These are phyloP conservation scores for Leptosomus discolor DNA, from an alignment of 2,113 vertebrate genomes.

Conservation along the genomic window DNA sequence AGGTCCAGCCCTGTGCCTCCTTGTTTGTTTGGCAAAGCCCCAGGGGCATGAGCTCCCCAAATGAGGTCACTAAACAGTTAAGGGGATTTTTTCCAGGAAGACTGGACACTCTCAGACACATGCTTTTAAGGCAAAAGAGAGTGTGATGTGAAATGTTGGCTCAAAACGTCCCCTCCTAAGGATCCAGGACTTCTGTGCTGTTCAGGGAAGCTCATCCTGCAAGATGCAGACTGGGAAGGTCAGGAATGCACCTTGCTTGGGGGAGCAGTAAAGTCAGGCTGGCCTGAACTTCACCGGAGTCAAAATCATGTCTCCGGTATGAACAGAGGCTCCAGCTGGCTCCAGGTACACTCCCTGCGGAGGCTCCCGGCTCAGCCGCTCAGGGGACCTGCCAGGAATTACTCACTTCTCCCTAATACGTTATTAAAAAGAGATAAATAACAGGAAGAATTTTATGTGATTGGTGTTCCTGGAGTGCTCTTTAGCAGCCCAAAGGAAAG, in stretches of 20 bases:
- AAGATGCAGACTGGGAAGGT: neutral
- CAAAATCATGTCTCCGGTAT: neutral
- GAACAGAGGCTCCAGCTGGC: conserved; percentile 12
- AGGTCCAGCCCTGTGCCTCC: neutral
- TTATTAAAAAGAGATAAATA: conserved; percentile 74
- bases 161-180: neutral
- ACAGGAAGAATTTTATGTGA: conserved; percentile 36
- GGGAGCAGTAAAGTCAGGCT: neutral
- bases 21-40: neutral
- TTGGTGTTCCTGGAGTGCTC: conserved; percentile 63
- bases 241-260: conserved; percentile 14
- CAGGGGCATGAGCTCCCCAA: neutral
- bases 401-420: conserved; percentile 64
- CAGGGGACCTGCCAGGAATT: conserved; percentile 61
- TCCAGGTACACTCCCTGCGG: neutral
- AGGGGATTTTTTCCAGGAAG: neutral
- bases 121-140: neutral
- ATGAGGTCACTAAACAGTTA: neutral
- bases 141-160: neutral
- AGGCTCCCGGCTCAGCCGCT: conserved; percentile 48
- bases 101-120: neutral
- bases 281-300: neutral
- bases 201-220: neutral
- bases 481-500: conserved; percentile 46
- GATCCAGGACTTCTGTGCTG: neutral